Conservation (phyloP, 2,797 vertebrate genomes). For the Sebastes elongatus region DNA sequence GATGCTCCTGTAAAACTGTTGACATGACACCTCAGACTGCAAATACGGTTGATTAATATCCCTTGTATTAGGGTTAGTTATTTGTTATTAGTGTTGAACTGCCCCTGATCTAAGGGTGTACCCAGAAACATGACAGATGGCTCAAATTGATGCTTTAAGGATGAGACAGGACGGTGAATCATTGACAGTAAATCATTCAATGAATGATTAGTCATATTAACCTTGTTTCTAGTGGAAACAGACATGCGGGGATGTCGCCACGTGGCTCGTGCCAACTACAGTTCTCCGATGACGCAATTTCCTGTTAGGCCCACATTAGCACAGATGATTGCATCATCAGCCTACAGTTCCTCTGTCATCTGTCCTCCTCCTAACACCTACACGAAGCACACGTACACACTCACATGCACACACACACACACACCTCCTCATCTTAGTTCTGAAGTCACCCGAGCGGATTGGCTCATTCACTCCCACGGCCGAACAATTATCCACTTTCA, state of each 20-base stretch:
- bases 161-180: neutral
- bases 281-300: constrained; percentile 44
- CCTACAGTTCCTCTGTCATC: constrained; percentile 53
- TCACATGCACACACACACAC: neutral
- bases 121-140: neutral
- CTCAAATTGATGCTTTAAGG: neutral
- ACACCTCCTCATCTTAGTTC: constrained; percentile 39
- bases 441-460: constrained; percentile 16
- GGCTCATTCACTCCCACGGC: constrained; percentile 49
- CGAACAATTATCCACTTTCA: constrained; percentile 40
- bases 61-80: neutral
- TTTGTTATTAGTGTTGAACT: neutral
- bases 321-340: constrained; percentile 47
- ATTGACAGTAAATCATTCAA: neutral
- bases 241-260: neutral
- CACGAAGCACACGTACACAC: constrained; percentile 18
- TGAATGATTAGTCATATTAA: neutral
- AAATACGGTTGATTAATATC: neutral
- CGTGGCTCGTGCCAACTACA: constrained; percentile 2
- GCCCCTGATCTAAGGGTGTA: neutral
- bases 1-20: neutral
- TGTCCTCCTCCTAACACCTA: constrained; percentile 51
- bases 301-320: constrained; percentile 36
- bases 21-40: neutral
- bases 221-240: constrained; percentile 23